Percentiles rank a stretch among this genome's conserved stretches.
Conservation (phyloP, 1,140 invertebrate genomes). For the Diplogasteroides magnus region DNA sequence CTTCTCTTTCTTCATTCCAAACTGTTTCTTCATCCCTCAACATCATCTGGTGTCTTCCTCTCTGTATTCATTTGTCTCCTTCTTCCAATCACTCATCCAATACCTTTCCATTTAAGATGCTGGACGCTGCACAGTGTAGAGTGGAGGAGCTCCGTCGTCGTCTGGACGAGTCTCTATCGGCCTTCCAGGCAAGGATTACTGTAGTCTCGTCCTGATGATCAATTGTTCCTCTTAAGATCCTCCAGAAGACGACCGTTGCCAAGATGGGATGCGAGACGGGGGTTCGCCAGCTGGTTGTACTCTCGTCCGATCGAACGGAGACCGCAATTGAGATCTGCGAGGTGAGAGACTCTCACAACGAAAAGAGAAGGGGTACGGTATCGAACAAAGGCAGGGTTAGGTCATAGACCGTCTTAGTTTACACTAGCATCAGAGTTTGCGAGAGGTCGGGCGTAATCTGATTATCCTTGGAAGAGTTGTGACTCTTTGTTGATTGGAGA, state of each 20-base stretch:
- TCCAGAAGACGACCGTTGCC: neutral
- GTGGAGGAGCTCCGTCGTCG: conserved; percentile 4
- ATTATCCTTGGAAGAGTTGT: no score
- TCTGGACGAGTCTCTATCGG: neutral
- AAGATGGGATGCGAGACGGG: neutral
- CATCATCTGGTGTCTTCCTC: no score
- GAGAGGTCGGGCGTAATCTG: no score
- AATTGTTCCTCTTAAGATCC: neutral
- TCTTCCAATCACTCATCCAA: no score
- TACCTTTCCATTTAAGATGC: conserved; percentile 1
- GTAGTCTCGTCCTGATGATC: neutral
- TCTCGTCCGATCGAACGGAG: neutral
- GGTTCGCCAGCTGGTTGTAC: neutral
- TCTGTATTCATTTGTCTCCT: no score
- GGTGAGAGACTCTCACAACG: neutral
- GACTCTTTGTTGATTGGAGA: no score
- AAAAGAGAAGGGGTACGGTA: no score
- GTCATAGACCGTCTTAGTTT: no score
- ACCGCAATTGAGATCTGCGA: neutral
- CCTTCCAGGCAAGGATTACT: conserved; percentile 4
- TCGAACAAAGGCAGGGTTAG: no score
- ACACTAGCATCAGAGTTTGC: no score
- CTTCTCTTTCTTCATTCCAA: no score
- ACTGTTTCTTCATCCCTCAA: no score
- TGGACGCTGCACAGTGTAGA: neutral